A percentile compares a stretch with the other conserved stretches of the same genome.
Conservation (phyloP, 2,113 vertebrate species). For the Polypterus bichir region DNA sequence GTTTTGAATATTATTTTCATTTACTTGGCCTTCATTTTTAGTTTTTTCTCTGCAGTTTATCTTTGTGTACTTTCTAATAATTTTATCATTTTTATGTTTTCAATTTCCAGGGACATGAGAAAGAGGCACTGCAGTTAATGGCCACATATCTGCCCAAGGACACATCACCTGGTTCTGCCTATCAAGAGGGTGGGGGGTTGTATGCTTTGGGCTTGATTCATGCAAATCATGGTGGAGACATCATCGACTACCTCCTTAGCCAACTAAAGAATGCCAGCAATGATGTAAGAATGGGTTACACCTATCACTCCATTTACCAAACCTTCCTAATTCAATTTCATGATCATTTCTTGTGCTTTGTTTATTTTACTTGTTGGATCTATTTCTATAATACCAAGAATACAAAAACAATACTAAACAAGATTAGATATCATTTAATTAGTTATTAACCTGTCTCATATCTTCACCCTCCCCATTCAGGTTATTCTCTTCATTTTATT, state of each 20-base stretch:
- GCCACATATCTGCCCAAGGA: conserved; percentile 96
- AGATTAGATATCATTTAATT: too few species aligned
- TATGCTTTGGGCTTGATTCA: conserved; percentile 95
- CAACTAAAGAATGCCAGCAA: conserved; percentile 97
- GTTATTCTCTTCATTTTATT: too few species aligned
- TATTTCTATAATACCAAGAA: not conserved
- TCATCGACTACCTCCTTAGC: conserved; percentile 93
- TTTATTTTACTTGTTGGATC: not conserved
- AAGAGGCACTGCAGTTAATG: conserved; percentile 94
- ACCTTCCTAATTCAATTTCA: too few species aligned
- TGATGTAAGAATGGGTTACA: conserved; percentile 56
- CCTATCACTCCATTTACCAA: too few species aligned
- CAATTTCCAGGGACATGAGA: conserved; percentile 78
- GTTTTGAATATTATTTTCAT: too few species aligned
- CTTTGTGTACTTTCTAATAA: too few species aligned
- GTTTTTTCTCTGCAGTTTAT: too few species aligned
- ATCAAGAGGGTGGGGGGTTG: conserved; percentile 92
- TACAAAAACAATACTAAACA: too few species aligned
- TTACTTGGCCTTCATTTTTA: too few species aligned
- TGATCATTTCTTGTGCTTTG: too few species aligned
- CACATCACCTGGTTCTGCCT: conserved; percentile 93
- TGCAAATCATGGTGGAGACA: conserved; percentile 93
- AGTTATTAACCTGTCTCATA: not conserved
- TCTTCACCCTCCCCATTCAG: not conserved
- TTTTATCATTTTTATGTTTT: too few species aligned